Percentiles rank a stretch among this genome's conserved stretches.
These are phyloP conservation scores for Dreissena rostriformis DNA, from an alignment of 1,140 invertebrate genomes.

Conservation along the genomic window DNA sequence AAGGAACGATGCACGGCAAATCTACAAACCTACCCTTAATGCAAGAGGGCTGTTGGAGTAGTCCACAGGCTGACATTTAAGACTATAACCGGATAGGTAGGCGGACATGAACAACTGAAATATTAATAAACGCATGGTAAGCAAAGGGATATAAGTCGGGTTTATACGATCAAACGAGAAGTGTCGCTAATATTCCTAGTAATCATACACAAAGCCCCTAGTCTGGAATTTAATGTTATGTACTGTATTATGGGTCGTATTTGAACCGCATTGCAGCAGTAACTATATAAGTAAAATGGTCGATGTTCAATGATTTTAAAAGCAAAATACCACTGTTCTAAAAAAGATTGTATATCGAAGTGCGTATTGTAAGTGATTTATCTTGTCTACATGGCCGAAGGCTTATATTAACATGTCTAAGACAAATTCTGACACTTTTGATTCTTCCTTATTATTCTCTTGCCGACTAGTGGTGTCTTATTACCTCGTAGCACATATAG, in stretches of 20 bases:
- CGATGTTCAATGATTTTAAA: no score
- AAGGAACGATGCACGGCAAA: background rate
- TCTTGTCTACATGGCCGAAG: background rate
- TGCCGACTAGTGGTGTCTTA: background rate
- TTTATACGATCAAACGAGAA: no score
- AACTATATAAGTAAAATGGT: no score
- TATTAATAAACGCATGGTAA: background rate
- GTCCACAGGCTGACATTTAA: constrained; percentile 72
- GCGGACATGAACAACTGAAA: constrained; percentile 70
- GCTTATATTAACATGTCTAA: no score
- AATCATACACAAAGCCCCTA: no score
- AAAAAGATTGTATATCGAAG: no score
- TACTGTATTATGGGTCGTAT: no score
- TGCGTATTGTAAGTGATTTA: background rate
- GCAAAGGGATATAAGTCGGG: no score
- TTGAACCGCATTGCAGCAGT: no score
- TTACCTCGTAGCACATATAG: constrained; percentile 90
- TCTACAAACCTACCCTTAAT: constrained; percentile 63
- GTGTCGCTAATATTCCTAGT: no score
- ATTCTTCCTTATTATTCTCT: background rate
- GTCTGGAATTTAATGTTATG: background rate
- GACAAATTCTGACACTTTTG: background rate
- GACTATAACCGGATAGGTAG: constrained; percentile 67
- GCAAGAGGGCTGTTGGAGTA: constrained; percentile 68
- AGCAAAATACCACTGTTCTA: no score